Base-by-base conservation (phyloP, 2,113 vertebrate genomes). In the Lagopus leucura region DNA sequence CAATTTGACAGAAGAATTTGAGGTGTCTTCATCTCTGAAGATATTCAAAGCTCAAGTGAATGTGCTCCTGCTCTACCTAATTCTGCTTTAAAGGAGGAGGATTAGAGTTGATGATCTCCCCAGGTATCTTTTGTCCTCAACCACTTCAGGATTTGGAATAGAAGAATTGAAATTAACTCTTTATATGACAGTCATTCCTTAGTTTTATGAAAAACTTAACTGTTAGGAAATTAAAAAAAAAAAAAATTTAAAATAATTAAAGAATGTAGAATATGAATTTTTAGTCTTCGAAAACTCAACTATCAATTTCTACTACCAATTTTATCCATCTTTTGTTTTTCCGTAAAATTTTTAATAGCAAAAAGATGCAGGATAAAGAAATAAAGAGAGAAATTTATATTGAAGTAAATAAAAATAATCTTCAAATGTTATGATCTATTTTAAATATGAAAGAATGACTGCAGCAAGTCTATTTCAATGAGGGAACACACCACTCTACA, bases 381-480 rank as follows among this genome's bases (percentile, higher is more conserved):
- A 71, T 79, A 90, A 79, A 83, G 55, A 80, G 13, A 36, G 8
- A 32, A 52, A 64, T 86, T 92, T 43, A 65, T 58, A 47, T 2
- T 19, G 38, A 82, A 65, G 10, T 61, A 52, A 27, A 27, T 52
- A 52, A 50, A 86, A 79, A 4, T 71, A 30, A 69, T 18, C 45
- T 94, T 84, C 45, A 57, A 77, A 72, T 70, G 12, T 54, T 65
- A 52, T 47, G 8, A 71, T 63, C 12, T 42, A 25, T 40, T 61
- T 45, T 67, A 88, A 81, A 8, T 47, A 81, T 13, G 50, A 75
- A 66, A 67, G 25, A 88, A 88, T 57, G 86, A 61, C 22, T 69
- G 52, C 21, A 87, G 24, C 5, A 90, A 67, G 81, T 13, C 25
- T 21, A n/a, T 81, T 88, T 72, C 14, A 65, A n/a, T 58, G 27